Base-by-base conservation (phyloP, 2,888 invertebrate species). In the Scotopteryx bipunctaria region DNA sequence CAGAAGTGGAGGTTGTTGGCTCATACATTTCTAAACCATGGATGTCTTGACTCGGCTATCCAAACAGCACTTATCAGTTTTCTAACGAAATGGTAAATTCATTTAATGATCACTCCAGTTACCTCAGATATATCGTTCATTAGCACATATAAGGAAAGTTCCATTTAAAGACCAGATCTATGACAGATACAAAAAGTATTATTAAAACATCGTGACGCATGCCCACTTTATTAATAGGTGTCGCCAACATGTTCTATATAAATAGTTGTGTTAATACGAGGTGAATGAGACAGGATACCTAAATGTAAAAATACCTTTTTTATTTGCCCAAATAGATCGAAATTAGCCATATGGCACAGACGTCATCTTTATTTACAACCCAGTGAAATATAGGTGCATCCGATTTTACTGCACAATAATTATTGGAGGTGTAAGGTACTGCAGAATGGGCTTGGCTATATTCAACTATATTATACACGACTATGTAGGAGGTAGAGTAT, bases 61-160 rank as follows among this genome's bases (percentile, higher is more conserved):
- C 14, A 23, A 33, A 31, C 13, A 17, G 17, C 29, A 36, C 17
- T 45, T 36, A 45, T 14, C 44, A 19, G 8, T 19, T 11, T n/a
- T 29, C 36, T 27, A 45, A 36, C 29, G 19, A 45, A 13, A 19
- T 15, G 16, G 43, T 29, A 25, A 35, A 27, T n/a, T 27, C 25
- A 17, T n/a, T n/a, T 35, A 33, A 43, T 35, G 25, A 25, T 25
- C 29, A 36, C 44, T 36, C 19, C 11, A 33, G 23, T 11, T 25
- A 15, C 16, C 11, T 23, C 5, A 23, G 21, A 31, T 5, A 15
- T 2, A 33, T 33, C 9, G 9, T 35, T 29, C 15, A 14, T 36
- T 44, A 45, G 17, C 27, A 45, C 29, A 29, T 25, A 19, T 11
- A 35, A 27, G 35, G 32, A 35, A 35, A 35, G 13, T 44, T 44